phyloP scores from a whole-genome alignment of 1,140 invertebrate species.

The Ostrea denselamellosa region DNA sequence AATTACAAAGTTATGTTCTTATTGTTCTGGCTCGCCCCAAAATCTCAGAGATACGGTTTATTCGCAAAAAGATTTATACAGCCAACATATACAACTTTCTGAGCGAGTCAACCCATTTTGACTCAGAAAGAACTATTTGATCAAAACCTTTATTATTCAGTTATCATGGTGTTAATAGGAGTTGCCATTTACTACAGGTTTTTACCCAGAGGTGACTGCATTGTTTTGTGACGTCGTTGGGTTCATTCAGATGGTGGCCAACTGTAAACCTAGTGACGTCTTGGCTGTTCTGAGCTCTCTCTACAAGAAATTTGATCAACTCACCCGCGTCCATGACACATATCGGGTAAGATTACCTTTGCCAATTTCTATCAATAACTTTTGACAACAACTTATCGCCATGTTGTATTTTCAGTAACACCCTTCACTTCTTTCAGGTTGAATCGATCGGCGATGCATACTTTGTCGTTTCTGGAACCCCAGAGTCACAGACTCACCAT shows the following conservation, averaged over 20 bases:
- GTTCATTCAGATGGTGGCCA: slow-evolving; percentile 63
- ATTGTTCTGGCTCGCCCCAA: neutral
- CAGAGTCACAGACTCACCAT: slow-evolving; percentile 58
- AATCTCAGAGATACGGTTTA: neutral
- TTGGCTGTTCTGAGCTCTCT: slow-evolving; percentile 61
- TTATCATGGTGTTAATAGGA: neutral
- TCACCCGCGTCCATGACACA: slow-evolving; percentile 63
- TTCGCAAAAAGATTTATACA: too few relatives aligned
- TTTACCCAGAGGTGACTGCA: slow-evolving; percentile 60
- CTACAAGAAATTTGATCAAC: slow-evolving; percentile 60
- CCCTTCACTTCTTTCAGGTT: slow-evolving; percentile 74
- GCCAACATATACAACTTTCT: too few relatives aligned
- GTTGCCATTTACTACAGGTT: slow-evolving; percentile 51
- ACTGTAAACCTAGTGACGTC: slow-evolving; percentile 62
- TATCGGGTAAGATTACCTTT: slow-evolving; percentile 58
- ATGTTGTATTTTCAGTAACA: neutral
- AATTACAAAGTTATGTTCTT: neutral
- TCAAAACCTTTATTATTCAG: too few relatives aligned
- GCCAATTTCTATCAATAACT: neutral
- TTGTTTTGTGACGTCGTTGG: slow-evolving; percentile 69
- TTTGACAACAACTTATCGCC: too few relatives aligned
- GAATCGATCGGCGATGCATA: slow-evolving; percentile 83
- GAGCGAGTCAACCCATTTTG: too few relatives aligned
- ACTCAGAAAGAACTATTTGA: too few relatives aligned
- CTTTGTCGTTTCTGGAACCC: slow-evolving; percentile 80